Conservation (phyloP, 2,888 invertebrate species). For the Drosophila robusta region DNA sequence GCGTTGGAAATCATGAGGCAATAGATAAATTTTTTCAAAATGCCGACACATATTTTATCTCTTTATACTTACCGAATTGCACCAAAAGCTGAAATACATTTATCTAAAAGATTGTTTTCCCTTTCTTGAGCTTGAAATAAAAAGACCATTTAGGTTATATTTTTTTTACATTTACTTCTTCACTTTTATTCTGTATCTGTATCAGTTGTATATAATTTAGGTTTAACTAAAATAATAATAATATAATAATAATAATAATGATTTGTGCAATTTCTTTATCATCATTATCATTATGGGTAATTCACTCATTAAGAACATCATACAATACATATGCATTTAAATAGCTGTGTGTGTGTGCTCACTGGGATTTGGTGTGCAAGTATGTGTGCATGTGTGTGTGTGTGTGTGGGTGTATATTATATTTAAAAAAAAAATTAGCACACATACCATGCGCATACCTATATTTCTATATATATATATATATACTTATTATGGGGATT, state of each 20-base stretch:
- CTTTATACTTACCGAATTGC: not conserved
- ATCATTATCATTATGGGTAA: conserved; percentile 30
- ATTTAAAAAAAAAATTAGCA: conserved; percentile 58
- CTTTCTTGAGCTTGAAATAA: conserved; percentile 4
- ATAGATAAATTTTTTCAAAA: too few species aligned
- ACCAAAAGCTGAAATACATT: not conserved
- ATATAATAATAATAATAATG: conserved; percentile 34
- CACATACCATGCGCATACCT: conserved; percentile 43
- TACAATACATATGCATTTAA: conserved; percentile 63
- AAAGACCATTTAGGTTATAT: conserved; percentile 13
- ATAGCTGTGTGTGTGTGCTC: conserved; percentile 48
- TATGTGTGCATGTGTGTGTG: conserved; percentile 30
- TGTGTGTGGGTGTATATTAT: conserved; percentile 39
- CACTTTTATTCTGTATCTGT: conserved; percentile 65
- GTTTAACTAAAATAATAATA: conserved; percentile 63
- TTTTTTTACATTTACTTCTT: conserved; percentile 71
- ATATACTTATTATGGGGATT: conserved; percentile 1
- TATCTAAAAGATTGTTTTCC: not conserved
- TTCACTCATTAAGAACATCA: conserved; percentile 48
- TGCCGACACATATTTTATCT: too few species aligned
- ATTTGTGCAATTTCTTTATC: conserved; percentile 30
- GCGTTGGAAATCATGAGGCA: too few species aligned
- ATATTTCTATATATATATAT: conserved; percentile 21
- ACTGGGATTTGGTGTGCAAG: conserved; percentile 40
- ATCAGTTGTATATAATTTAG: conserved; percentile 67